Base-by-base conservation (phyloP, 2,888 invertebrate species). In the Apamea epomidion region DNA sequence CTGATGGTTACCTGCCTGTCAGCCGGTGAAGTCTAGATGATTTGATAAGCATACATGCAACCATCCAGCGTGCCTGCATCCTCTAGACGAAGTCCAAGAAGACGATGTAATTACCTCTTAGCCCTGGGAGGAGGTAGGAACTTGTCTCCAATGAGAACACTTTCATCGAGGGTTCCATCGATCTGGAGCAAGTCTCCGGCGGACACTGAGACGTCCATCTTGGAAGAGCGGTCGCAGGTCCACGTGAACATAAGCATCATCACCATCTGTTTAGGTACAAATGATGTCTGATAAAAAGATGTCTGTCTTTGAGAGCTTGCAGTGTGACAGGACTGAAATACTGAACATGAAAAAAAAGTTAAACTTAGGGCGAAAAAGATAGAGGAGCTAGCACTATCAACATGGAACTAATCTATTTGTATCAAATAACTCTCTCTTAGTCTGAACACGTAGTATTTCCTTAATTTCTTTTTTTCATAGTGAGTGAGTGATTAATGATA, bases 161-260 rank as follows among this genome's bases (percentile, higher is more conserved):
- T 97, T 86, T 95, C 95, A 78, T 96, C 96, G 58, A 97, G 87
- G 12, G 97, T 97, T 2, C 97, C 97, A 84, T 97, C 97, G 25
- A 96, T 91, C 83, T 97, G 95, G 67, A 96, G 92, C 86, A 97
- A 94, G 85, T 97, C 97, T 0, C 96, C 96, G 0, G 97, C 97
- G 0, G 96, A 95, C 2, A 96, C 96, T 0, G 97, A 96, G 51
- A 96, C 96, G 83, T 96, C 96, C 95, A 96, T 94, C 90, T 95
- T 96, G 83, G 93, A 93, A 0, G 91, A 82, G 4, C 94, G 93
- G 82, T 95, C 96, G 74, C 92, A 95, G 0, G 91, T 93, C 89
- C 96, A 95, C 29, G 97, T 88, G 93, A 96, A 98, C 21, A 97
- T 78, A 0, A 96, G 87, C 2, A 97, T 91, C 80, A 96, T 82